These are phyloP conservation scores for Amitus sp. DNA, from an alignment of 2,888 invertebrate species.

Conservation along the genomic window DNA sequence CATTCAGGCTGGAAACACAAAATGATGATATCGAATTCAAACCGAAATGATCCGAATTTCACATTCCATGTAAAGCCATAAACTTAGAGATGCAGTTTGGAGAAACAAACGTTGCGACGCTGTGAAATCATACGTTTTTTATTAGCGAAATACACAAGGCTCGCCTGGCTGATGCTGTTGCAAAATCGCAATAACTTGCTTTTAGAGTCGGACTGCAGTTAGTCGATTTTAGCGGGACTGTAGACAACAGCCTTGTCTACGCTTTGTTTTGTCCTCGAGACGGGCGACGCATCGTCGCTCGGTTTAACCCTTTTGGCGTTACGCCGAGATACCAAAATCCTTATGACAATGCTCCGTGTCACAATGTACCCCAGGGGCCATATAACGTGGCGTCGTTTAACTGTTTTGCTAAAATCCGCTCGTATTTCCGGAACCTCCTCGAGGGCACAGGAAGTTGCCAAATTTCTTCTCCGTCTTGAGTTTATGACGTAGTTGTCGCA, in stretches of 20 bases:
- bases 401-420: conserved; percentile 19
- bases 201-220: neutral
- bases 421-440: conserved; percentile 6
- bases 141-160: neutral
- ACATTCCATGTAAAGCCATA: no score
- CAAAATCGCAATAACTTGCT: neutral
- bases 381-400: conserved; percentile 25
- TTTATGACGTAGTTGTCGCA: conserved; percentile 3
- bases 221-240: conserved; percentile 5
- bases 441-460: conserved; percentile 11
- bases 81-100: no score
- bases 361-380: conserved; percentile 15
- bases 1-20: no score
- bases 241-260: conserved; percentile 14
- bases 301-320: conserved; percentile 32
- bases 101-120: neutral
- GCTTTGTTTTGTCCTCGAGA: conserved; percentile 28
- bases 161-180: neutral
- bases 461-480: conserved; percentile 31
- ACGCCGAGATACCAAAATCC: conserved; percentile 23
- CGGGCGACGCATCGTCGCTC: conserved; percentile 27
- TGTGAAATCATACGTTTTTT: no score
- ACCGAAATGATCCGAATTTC: no score
- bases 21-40: no score
- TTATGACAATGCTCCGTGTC: conserved; percentile 7